Evolutionary conservation across 2,888 invertebrate genomes (phyloP).

Genomic region (Eristalinus sepulchralis): DNA sequence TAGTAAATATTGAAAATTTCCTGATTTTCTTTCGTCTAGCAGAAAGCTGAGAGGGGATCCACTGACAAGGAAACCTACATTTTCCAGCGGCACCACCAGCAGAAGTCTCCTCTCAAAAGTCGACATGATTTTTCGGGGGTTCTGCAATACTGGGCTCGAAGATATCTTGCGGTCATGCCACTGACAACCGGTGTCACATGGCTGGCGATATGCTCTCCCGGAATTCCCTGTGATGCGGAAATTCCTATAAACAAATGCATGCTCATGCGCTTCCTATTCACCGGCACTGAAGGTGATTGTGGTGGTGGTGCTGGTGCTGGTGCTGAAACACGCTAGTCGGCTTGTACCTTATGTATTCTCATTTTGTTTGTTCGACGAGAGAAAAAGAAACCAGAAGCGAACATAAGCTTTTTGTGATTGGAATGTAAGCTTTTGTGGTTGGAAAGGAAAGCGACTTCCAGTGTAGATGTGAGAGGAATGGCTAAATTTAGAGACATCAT

Average conservation of each 20-base stretch:
- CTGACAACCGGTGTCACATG: constrained; percentile 70
- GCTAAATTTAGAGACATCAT: not conserved
- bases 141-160: constrained; percentile 47
- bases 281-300: constrained; percentile 34
- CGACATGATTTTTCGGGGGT: constrained; percentile 51
- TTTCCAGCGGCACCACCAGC: constrained; percentile 8
- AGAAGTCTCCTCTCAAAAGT: constrained; percentile 4
- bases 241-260: constrained; percentile 68
- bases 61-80: constrained; percentile 46
- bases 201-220: constrained; percentile 62
- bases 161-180: constrained; percentile 66
- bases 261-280: constrained; percentile 66
- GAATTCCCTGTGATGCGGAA: constrained; percentile 69
- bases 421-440: constrained; percentile 21
- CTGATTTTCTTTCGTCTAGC: constrained; percentile 24
- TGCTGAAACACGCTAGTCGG: not conserved
- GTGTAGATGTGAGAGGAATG: not conserved
- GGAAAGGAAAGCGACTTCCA: not conserved
- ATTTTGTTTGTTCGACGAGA: not conserved
- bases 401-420: constrained; percentile 12
- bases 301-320: not conserved
- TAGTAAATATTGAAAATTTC: constrained; percentile 67
- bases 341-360: constrained; percentile 29
- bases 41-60: constrained; percentile 23
- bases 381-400: not conserved